phyloP scores from a whole-genome alignment of 2,113 vertebrate species.

The Trogon melanurus region DNA sequence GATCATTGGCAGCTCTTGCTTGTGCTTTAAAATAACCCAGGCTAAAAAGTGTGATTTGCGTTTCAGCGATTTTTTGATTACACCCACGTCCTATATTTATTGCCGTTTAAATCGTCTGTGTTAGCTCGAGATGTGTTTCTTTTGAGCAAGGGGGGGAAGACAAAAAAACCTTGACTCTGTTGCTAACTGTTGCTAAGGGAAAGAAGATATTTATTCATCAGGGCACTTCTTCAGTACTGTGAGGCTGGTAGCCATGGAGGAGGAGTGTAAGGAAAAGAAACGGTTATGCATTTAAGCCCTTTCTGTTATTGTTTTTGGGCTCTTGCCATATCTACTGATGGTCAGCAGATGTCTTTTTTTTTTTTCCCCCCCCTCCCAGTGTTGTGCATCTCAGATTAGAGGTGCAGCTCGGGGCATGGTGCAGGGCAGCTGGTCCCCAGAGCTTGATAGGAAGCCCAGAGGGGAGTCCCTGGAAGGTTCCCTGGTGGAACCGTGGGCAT shows the following conservation, averaged over 20 bases:
- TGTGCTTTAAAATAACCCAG: constrained; percentile 62
- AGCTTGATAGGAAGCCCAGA: background rate
- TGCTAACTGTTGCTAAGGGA: constrained; percentile 61
- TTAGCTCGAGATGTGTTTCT: constrained; percentile 62
- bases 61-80: constrained; percentile 70
- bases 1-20: constrained; percentile 60
- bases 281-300: constrained; percentile 26
- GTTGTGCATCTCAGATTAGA: background rate
- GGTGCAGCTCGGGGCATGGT: background rate
- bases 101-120: constrained; percentile 72
- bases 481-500: accelerated
- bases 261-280: constrained; percentile 27
- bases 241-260: constrained; percentile 41
- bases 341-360: constrained; percentile 33
- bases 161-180: constrained; percentile 37
- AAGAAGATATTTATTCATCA: constrained; percentile 61
- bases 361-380: background rate
- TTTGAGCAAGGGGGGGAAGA: background rate
- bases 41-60: constrained; percentile 42
- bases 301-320: constrained; percentile 51
- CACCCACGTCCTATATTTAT: constrained; percentile 72
- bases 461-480: background rate
- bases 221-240: constrained; percentile 31
- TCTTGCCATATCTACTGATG: constrained; percentile 52
- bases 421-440: background rate